Base-by-base conservation (phyloP, 2,888 invertebrate species). In the Temnothorax unifasciatus region DNA sequence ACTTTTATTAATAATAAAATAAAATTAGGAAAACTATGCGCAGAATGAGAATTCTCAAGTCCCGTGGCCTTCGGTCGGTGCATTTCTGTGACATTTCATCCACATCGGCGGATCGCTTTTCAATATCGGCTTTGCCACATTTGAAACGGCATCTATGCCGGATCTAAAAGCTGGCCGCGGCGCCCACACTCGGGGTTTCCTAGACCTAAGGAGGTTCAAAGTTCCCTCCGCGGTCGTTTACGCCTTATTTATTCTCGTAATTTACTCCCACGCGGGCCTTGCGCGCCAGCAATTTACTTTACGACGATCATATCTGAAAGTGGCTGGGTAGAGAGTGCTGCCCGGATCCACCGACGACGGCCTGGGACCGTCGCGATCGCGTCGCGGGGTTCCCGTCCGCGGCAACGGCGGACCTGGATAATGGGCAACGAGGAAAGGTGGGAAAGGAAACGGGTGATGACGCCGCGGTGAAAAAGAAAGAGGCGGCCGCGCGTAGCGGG, bases 201-300 rank as follows among this genome's bases (percentile, higher is more conserved):
- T 92, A 92, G 88, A 85, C 89, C 92, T 90, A 91, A 92, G 91
- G 89, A 92, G 92, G 90, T 92, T 92, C 90, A 90, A 91, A 93
- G 92, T 92, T 92, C 90, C 89, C 90, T 87, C 76, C 89, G 87
- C 84, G 89, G 87, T 90, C 92, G 91, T 91, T 93, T 92, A 90
- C 91, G 92, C 92, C 90, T 93, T 93, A 93, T 93, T 93, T 93
- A 93, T 93, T 92, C 92, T 90, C 92, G 92, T 93, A 92, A 93
- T 93, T 93, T 93, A 92, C 93, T 93, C 93, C 93, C 91, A 93
- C 93, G 90, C 91, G 86, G 86, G 76, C 82, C 87, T 87, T 89
- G 86, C 89, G 87, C 86, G 88, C 88, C 87, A 88, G 91, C 90
- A 92, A 92, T 92, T 92, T 92, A 92, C 91, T 92, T 92, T 92